Evolutionary conservation across 30 jellyfish, hydroid and myxozoan genomes (phyloP), one percentile per base, ranked within the genome.

Genomic region (Pseudorhiza aurosa): DNA sequence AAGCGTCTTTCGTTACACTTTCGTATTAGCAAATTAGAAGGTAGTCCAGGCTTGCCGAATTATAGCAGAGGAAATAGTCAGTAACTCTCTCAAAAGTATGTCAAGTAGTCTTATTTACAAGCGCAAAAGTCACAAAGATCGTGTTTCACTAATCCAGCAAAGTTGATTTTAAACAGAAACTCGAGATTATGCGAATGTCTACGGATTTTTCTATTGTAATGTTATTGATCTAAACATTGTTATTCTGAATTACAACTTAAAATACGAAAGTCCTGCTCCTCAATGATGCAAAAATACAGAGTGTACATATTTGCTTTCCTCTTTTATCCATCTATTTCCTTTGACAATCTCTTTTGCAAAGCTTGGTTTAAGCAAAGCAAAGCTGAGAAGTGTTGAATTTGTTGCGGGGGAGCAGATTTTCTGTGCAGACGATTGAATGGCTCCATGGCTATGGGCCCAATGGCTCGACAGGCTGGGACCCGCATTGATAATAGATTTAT

Each of bases 221-320:
- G 10, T n/a, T 73, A 37, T 73, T 73, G 47, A 73, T 36, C 68
- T 56, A 33, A 5, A 36, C 7, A n/a, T 73, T 49, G 56, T 29
- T 21, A 8, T 73, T 30, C 18, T 73, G 49, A 73, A 73, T 73
- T n/a, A 25, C 17, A 2, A 30, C 4, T 28, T 15, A 37, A 35
- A 50, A 29, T 50, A 24, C 3, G 14, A 73, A 55, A 53, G 33
- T 50, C 30, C 45, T 5, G 35, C 27, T 46, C 11, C 28, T 73
- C 74, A 73, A 37, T 32, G 32, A 1, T 17, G 3, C 46, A 18
- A 30, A 24, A 56, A 56, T 33, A 19, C 21, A 27, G n/a, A 50
- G 31, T 27, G 65, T 57, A 73, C 72, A 73, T 73, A 73, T 73
- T 73, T 73, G 27, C 86, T 30, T 58, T 14, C 5, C 28, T 3